Conservation (phyloP, 2,113 vertebrate genomes). For the Cyanoramphus novaezelandiae region DNA sequence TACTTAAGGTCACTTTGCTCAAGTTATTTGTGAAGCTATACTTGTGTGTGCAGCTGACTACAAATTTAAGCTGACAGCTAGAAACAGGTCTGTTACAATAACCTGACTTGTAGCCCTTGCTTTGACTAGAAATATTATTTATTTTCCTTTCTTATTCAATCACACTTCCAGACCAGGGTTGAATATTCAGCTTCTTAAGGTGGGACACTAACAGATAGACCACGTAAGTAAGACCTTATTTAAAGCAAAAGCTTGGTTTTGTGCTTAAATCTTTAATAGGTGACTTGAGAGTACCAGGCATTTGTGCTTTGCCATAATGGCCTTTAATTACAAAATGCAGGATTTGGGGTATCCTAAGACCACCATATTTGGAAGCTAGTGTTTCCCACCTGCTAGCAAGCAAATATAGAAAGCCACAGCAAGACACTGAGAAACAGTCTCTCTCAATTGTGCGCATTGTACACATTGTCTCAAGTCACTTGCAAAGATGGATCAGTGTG, state of each 20-base stretch:
- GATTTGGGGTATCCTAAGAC: neutral
- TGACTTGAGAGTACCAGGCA: neutral
- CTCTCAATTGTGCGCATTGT: neutral
- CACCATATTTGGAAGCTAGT: neutral
- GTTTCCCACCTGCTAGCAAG: neutral
- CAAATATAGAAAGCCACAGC: neutral
- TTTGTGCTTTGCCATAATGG: neutral
- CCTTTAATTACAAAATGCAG: neutral
- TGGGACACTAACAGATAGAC: neutral
- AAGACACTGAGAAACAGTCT: neutral
- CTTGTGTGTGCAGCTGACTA: neutral
- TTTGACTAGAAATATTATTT: neutral
- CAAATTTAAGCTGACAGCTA: neutral
- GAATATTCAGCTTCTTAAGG: neutral
- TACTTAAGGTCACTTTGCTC: neutral
- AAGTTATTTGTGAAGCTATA: neutral
- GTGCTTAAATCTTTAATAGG: neutral
- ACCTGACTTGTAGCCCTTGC: neutral
- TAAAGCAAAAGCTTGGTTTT: neutral
- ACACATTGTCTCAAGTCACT: neutral
- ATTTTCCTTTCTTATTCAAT: neutral
- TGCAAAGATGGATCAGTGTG: neutral
- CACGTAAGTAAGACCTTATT: neutral
- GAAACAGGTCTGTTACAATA: neutral
- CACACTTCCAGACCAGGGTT: neutral